Evolutionary conservation across 30 jellyfish, hydroid and myxozoan genomes (phyloP).

Genomic region (Mastigias papua): DNA sequence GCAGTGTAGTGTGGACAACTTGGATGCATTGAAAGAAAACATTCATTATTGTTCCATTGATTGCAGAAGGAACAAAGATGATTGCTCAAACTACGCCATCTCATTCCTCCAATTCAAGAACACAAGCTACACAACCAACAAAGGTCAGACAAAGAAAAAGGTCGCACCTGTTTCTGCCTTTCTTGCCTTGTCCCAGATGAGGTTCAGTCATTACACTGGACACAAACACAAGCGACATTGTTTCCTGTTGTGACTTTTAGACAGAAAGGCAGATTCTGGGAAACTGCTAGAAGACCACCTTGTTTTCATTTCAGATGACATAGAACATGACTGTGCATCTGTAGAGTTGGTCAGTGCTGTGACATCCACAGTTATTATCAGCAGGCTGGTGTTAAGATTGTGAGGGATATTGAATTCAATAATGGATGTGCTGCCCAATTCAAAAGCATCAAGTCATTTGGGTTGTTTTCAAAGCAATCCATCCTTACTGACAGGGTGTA

Average conservation of each 20-base stretch:
- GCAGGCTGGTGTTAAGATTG: slow-evolving; percentile 41
- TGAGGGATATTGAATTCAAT: slow-evolving; percentile 57
- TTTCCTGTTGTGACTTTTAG: slow-evolving; percentile 48
- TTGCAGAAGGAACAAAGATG: slow-evolving; percentile 46
- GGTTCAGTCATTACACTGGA: slow-evolving; percentile 71
- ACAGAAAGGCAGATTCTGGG: slow-evolving; percentile 45
- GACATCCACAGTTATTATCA: slow-evolving; percentile 21
- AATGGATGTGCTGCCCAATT: slow-evolving; percentile 70
- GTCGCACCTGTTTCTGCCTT: slow-evolving; percentile 51
- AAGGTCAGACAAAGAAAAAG: slow-evolving; percentile 68
- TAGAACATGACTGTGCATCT: slow-evolving; percentile 70
- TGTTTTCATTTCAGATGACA: slow-evolving; percentile 66
- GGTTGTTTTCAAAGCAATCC: slow-evolving; percentile 68
- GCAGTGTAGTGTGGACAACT: slow-evolving; percentile 45
- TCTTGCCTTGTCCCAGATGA: slow-evolving; percentile 67
- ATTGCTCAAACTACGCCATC: slow-evolving; percentile 42
- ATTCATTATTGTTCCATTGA: slow-evolving; percentile 44
- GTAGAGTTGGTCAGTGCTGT: slow-evolving; percentile 62
- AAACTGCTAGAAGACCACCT: slow-evolving; percentile 63
- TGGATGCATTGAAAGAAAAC: slow-evolving; percentile 40
- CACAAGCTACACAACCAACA: slow-evolving; percentile 40
- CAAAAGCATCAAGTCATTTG: slow-evolving; percentile 59
- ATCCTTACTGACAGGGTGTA: slow-evolving; percentile 45
- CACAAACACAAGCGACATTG: slow-evolving; percentile 77
- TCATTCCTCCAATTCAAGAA: slow-evolving; percentile 50